Base-by-base conservation (phyloP, 2,797 vertebrate genomes). In the Hylomyscus alleni region DNA sequence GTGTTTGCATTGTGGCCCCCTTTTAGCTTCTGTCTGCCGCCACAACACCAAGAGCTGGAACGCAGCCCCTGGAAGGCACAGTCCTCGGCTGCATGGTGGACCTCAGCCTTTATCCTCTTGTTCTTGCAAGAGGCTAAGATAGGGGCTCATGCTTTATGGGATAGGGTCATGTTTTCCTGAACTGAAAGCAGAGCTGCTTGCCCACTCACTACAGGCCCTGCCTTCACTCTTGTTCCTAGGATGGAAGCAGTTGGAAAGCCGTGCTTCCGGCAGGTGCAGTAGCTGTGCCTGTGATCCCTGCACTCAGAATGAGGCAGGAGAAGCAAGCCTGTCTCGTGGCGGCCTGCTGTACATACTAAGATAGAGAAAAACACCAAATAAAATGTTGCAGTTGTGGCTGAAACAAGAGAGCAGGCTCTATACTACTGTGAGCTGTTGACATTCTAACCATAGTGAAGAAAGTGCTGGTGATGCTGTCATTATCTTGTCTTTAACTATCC, bases 401-500 rank as follows among this genome's bases (percentile, higher is more conserved):
- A 56, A 29, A 67, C 37, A 29, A 14, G 56, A 47, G 24, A 47
- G 0, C 2, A 77, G 31, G 62, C 75, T 94, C 29, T 1, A 26
- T 9, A 34, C n/a, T 20, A 24, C 54, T 65, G 3, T 24, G 31
- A 89, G 40, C 52, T 60, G 31, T n/a, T 69, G 47, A 54, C 47
- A 81, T 84, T 92, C 73, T 89, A 65, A 26, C 44, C 60, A 60
- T 5, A 56, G 40, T 72, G 40, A 12, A 40, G 75, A 90, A 65
- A 77, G 52, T n/a, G 31, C 54, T 91, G 34, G 31, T 50, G 67
- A 47, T 62, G 5, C 0, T 90, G n/a, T 81, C 26, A 20, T 22
- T 65, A 50, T 62, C 62, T 80, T 89, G 86, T 91, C 86, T 89
- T 50, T 91, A 86, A 65, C 58, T 93, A 14, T 91, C 89, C 67